A percentile compares a stretch with the other conserved stretches of the same genome.
phyloP scores from a whole-genome alignment of 2,888 invertebrate genomes.

The Cheilosia urbana region DNA sequence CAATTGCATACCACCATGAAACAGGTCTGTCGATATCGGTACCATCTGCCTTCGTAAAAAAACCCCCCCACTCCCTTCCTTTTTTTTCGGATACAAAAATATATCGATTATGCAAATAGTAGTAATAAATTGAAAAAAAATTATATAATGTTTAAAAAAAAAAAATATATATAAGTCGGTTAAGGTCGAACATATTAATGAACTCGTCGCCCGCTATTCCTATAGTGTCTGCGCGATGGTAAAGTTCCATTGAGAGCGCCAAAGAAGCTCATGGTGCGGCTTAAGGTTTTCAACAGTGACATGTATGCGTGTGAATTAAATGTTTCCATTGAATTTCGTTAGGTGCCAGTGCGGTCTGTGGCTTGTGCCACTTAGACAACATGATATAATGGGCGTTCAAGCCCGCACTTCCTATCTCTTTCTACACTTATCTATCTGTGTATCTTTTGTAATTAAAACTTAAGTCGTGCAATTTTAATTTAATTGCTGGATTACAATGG shows the following conservation, averaged over 20 bases:
- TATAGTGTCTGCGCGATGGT: constrained; percentile 8
- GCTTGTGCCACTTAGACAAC: constrained; percentile 36
- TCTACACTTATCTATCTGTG: background rate
- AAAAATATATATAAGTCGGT: constrained; percentile 62
- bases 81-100: constrained; percentile 2
- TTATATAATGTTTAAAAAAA: constrained; percentile 54
- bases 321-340: constrained; percentile 53
- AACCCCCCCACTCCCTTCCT: background rate
- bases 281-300: background rate
- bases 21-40: constrained; percentile 21
- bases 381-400: constrained; percentile 43
- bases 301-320: constrained; percentile 33
- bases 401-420: constrained; percentile 11
- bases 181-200: constrained; percentile 75
- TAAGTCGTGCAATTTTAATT: constrained; percentile 48
- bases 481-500: constrained; percentile 1
- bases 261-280: constrained; percentile 24
- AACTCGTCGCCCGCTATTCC: constrained; percentile 32
- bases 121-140: constrained; percentile 31
- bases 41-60: background rate
- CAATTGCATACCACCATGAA: constrained; percentile 7
- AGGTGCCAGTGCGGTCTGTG: constrained; percentile 29
- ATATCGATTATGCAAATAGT: constrained; percentile 53
- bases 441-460: constrained; percentile 23
- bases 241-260: constrained; percentile 41